Conservation (phyloP, 2,888 invertebrate genomes). For the Eugnorisma glareosa region DNA sequence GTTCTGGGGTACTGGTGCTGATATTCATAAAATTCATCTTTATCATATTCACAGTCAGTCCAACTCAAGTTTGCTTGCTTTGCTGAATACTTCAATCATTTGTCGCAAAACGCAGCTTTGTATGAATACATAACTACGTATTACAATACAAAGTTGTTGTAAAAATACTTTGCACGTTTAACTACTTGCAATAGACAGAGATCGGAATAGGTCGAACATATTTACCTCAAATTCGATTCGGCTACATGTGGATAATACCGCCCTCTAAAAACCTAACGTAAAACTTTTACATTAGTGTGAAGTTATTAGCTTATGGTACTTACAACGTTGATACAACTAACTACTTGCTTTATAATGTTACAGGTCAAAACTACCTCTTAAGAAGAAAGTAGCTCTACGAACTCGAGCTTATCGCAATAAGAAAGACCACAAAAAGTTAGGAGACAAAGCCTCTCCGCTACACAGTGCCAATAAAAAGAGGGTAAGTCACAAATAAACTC, state of each 20-base stretch:
- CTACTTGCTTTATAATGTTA: conserved; percentile 53
- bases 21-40: background rate
- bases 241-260: too few relatives aligned
- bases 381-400: conserved; percentile 94
- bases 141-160: background rate
- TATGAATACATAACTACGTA: background rate
- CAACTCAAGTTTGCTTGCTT: background rate
- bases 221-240: background rate
- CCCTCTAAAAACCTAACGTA: too few relatives aligned
- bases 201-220: background rate
- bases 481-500: conserved; percentile 74
- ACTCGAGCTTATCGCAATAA: conserved; percentile 90
- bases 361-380: conserved; percentile 96
- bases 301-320: too few relatives aligned
- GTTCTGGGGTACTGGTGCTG: background rate
- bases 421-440: conserved; percentile 85
- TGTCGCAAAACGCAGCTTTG: background rate
- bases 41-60: background rate
- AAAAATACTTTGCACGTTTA: background rate
- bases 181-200: background rate
- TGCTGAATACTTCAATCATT: background rate
- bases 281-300: too few relatives aligned
- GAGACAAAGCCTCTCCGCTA: conserved; percentile 86
- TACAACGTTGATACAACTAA: conserved; percentile 35
- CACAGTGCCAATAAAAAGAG: conserved; percentile 87